These are phyloP conservation scores for Standfussiana lucernea DNA, from an alignment of 2,888 invertebrate species.

Conservation along the genomic window DNA sequence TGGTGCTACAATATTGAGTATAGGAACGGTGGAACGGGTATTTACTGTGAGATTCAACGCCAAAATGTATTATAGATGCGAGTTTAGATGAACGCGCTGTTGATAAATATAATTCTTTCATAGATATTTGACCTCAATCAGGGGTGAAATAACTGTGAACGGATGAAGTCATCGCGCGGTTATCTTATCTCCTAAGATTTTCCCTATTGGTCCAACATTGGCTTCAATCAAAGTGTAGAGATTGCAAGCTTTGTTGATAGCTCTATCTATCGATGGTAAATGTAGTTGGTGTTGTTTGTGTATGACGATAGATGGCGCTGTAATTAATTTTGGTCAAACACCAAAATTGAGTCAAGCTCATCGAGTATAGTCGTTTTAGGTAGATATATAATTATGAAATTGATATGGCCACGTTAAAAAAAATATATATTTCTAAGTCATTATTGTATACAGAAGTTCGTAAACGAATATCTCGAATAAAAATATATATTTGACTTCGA, in stretches of 20 bases:
- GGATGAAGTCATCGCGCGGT: background rate
- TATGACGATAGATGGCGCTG: constrained; percentile 54
- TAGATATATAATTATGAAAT: constrained; percentile 44
- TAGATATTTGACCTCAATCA: background rate
- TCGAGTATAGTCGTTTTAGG: constrained; percentile 44
- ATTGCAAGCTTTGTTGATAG: constrained; percentile 36
- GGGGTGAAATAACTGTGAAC: background rate
- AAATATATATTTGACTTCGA: constrained; percentile 43
- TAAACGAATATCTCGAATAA: constrained; percentile 59
- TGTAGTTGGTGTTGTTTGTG: constrained; percentile 60
- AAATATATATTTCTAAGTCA: constrained; percentile 61
- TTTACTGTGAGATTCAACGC: constrained; percentile 36
- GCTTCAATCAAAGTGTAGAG: constrained; percentile 38
- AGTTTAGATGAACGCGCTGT: background rate
- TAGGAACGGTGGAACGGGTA: background rate
- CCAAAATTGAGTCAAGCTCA: constrained; percentile 37
- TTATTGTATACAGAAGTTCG: constrained; percentile 58
- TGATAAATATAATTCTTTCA: background rate
- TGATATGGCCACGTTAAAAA: constrained; percentile 49
- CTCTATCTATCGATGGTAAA: constrained; percentile 53
- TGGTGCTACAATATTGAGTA: constrained; percentile 16
- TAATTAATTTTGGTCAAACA: constrained; percentile 30
- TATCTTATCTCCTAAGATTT: background rate
- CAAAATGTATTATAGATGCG: constrained; percentile 24
- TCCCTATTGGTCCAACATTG: constrained; percentile 22